These are phyloP conservation scores for Bicyclus anynana DNA, from an alignment of 1,140 invertebrate species.

Conservation along the genomic window DNA sequence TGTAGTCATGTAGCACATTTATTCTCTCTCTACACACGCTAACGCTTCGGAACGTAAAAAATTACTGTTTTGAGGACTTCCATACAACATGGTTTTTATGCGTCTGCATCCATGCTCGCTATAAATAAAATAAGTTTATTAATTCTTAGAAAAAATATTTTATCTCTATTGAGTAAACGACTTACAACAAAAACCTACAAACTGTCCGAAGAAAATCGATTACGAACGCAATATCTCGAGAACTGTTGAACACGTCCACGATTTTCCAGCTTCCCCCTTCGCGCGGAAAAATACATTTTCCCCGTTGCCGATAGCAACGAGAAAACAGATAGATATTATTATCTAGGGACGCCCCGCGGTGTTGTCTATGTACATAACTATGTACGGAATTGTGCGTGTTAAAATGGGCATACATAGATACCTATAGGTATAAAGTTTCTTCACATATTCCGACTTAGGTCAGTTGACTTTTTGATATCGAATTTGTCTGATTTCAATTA, in stretches of 20 bases:
- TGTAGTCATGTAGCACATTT: too few relatives aligned
- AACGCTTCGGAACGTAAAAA: too few relatives aligned
- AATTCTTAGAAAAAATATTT: not conserved
- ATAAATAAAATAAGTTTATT: too few relatives aligned
- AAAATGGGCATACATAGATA: slow-evolving; percentile 66
- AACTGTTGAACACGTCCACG: slow-evolving; percentile 25
- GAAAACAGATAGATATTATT: slow-evolving; percentile 53
- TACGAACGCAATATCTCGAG: slow-evolving; percentile 16
- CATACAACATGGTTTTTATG: too few relatives aligned
- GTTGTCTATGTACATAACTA: slow-evolving; percentile 26
- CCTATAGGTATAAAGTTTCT: slow-evolving; percentile 18
- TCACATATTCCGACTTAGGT: not conserved
- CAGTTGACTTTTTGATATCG: not conserved
- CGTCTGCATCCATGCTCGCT: too few relatives aligned
- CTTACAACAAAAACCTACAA: not conserved
- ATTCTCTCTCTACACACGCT: too few relatives aligned
- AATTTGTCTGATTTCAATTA: not conserved
- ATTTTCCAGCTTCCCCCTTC: slow-evolving; percentile 29
- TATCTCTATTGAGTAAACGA: not conserved
- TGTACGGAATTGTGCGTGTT: slow-evolving; percentile 37
- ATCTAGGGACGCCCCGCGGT: slow-evolving; percentile 42
- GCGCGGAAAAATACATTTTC: slow-evolving; percentile 59
- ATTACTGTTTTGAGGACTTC: too few relatives aligned
- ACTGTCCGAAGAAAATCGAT: slow-evolving; percentile 14
- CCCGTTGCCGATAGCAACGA: slow-evolving; percentile 65